Conservation (phyloP, 2,888 invertebrate genomes). For the Melieria crassipennis region DNA sequence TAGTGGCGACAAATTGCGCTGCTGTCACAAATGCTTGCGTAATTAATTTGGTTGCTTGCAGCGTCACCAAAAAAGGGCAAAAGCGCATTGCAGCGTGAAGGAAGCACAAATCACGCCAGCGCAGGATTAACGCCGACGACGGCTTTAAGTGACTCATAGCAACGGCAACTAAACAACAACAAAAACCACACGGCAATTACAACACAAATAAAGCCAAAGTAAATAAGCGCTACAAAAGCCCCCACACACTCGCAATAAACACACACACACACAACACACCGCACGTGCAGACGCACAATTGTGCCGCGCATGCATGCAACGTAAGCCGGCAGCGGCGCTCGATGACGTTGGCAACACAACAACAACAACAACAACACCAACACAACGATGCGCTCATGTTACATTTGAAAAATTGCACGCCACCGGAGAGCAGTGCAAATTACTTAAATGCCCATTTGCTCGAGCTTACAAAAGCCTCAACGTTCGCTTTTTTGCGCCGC, state of each 20-base stretch:
- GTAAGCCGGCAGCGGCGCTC: constrained; percentile 24
- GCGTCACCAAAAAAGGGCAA: background rate
- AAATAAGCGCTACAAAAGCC: too few relatives aligned
- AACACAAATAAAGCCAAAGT: background rate
- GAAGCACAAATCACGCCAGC: constrained; percentile 18
- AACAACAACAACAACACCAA: background rate
- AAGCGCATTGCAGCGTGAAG: background rate
- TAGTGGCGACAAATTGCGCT: constrained; percentile 9
- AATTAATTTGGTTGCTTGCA: constrained; percentile 14
- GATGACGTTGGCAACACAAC: constrained; percentile 10
- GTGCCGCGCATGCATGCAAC: background rate
- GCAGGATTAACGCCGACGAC: constrained; percentile 15
- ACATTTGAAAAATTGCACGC: constrained; percentile 52
- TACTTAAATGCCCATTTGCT: constrained; percentile 47
- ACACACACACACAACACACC: constrained; percentile 24
- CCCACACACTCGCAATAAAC: too few relatives aligned
- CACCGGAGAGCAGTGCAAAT: constrained; percentile 48
- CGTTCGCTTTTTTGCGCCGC: constrained; percentile 16
- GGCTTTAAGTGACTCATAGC: constrained; percentile 1
- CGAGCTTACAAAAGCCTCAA: constrained; percentile 21
- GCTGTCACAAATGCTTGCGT: background rate
- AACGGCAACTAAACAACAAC: constrained; percentile 10
- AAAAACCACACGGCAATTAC: background rate
- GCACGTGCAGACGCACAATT: constrained; percentile 40
- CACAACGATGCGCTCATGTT: background rate